Evolutionary conservation across 1,140 invertebrate genomes (phyloP).

Genomic region (Lerema accius): DNA sequence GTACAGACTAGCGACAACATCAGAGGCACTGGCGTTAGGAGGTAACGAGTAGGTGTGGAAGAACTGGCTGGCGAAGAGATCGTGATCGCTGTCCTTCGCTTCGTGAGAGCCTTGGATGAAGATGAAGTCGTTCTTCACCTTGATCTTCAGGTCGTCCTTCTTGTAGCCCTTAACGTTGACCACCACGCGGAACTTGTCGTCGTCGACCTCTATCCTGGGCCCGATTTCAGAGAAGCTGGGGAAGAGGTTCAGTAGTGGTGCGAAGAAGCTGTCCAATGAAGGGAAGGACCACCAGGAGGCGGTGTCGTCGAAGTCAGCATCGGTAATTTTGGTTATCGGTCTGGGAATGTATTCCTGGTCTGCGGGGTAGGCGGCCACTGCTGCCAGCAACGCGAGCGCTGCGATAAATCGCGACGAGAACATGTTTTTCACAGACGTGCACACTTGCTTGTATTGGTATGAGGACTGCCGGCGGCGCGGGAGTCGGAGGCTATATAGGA

Average conservation of each 20-base stretch:
- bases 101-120: constrained; percentile 73
- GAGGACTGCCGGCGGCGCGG: constrained; percentile 67
- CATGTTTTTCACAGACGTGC: constrained; percentile 60
- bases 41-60: constrained; percentile 73
- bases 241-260: constrained; percentile 64
- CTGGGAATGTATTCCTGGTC: constrained; percentile 48
- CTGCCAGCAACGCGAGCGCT: constrained; percentile 54
- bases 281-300: constrained; percentile 68
- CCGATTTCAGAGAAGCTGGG: constrained; percentile 68
- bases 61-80: constrained; percentile 72
- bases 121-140: constrained; percentile 66
- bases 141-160: constrained; percentile 69
- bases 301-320: constrained; percentile 57
- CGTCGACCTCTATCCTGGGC: constrained; percentile 61
- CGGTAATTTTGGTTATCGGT: constrained; percentile 57
- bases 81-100: constrained; percentile 62
- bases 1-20: constrained; percentile 58
- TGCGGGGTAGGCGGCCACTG: constrained; percentile 56
- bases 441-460: constrained; percentile 45
- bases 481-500: constrained; percentile 71
- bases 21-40: constrained; percentile 54
- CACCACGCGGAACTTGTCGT: constrained; percentile 67
- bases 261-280: constrained; percentile 60
- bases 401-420: constrained; percentile 61
- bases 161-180: constrained; percentile 74